Evolutionary conservation across 2,888 invertebrate species (phyloP), one percentile per base, ranked within the genome.

Genomic region (Myathropa florea): DNA sequence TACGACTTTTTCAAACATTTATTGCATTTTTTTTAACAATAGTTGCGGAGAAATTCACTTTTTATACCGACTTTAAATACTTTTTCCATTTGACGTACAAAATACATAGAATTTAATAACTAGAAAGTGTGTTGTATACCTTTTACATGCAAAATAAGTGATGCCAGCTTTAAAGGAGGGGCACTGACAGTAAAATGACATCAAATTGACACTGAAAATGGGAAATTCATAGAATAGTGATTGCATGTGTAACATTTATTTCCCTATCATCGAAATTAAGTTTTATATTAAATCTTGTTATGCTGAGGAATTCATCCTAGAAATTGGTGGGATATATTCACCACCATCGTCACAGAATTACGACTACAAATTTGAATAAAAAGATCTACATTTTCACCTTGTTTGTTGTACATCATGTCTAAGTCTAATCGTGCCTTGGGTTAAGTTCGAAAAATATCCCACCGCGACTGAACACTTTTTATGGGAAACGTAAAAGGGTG

Each of bases 11-110:
- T 33, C 10, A 24, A 36, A 39, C 59, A 68, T 79, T 79, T 77
- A 77, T 60, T 73, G 82, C 76, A 82, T 85, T 85, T 83, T n/a
- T 79, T 23, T 70, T 57, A 82, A 82, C 14, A 75, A 81, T 75
- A 81, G 53, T 70, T 46, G 83, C 33, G 39, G 71, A 83, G 71
- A 83, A 86, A 86, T 65, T 83, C 65, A 36, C 68, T 79, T 86
- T 82, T 82, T 78, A 79, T 24, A 67, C 83, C 83, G 86, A 86
- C 70, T 70, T 83, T 78, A 75, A 83, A 83, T 75, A 78, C 75
- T 86, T 86, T 83, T 86, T 83, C 71, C 86, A 79, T 86, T 86
- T 86, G 86, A 86, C 86, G 86, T 86, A 78, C 78, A 83, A 86
- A 86, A 82, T 86, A 86, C 86, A 86, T 86, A 83, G 83, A 83